Conservation (phyloP, 2,888 invertebrate species). For the Tipula helvola region DNA sequence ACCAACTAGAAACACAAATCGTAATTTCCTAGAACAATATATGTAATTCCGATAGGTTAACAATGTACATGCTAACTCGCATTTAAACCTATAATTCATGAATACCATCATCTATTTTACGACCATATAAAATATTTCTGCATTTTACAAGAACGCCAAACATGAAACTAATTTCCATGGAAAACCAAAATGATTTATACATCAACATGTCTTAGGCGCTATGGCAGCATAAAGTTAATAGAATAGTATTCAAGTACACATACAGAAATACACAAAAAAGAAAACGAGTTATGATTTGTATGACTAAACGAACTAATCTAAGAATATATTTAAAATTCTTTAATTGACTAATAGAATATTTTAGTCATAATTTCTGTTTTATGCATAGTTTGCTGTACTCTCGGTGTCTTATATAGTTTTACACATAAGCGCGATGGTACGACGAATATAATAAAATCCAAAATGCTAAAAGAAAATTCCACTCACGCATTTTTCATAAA, state of each 20-base stretch:
- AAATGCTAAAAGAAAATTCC: background rate
- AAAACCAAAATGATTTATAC: background rate
- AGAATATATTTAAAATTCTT: background rate
- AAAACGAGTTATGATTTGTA: background rate
- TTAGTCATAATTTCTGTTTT: background rate
- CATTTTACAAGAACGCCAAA: background rate
- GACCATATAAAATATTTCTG: background rate
- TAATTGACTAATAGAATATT: background rate
- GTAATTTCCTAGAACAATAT: too few relatives aligned
- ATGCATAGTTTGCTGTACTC: background rate
- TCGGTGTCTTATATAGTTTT: background rate
- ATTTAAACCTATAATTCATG: too few relatives aligned
- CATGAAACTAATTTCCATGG: background rate
- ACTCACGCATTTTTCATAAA: conserved; percentile 4
- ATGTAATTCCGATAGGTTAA: too few relatives aligned
- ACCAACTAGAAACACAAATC: too few relatives aligned
- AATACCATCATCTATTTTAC: background rate
- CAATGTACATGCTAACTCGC: too few relatives aligned
- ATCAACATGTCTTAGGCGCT: background rate
- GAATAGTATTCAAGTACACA: too few relatives aligned
- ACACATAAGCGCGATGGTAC: background rate
- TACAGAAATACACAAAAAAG: background rate
- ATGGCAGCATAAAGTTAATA: background rate
- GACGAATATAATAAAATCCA: background rate
- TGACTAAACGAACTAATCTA: background rate